Evolutionary conservation across 2,797 vertebrate genomes (phyloP), one percentile per base, ranked within the genome.

Genomic region (Arrhamphus sclerolepis): DNA sequence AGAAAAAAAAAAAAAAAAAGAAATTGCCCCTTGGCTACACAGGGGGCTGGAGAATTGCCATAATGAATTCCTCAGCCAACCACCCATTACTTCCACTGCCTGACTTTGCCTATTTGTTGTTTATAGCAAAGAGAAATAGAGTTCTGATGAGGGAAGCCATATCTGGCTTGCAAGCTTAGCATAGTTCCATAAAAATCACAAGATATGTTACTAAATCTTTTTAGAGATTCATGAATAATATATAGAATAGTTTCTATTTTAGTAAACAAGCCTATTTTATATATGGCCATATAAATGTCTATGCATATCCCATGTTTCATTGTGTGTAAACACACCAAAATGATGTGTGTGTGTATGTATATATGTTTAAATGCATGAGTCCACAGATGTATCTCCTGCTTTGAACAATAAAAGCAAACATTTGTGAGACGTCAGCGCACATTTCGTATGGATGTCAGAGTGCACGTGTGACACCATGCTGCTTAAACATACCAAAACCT

Each of bases 21-120:
- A 26, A 26, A 26, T 3, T 87, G 82, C 85, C 91, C 83, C 73
- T 82, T 84, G 87, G 92, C 88, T 88, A 87, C 80, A 81, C 77
- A 79, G 61, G 71, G 77, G 78, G 81, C 72, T 89, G 88, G 88
- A 91, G 83, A 84, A 90, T 85, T 90, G 86, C 87, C 86, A 89
- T 90, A 88, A 92, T 91, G 89, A 91, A 89, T 89, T 89, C 87
- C 88, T 88, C 82, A 90, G 87, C 83, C 87, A 92, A 89, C 84
- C 82, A 75, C 77, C 80, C 79, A 89, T 92, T 91, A 90, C 83
- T 89, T 91, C 89, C 84, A 46, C 87, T 77, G 76, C 83, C 79
- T 89, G 89, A 83, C 82, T 89, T 88, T 87, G 77, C 81, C 85
- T 87, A 84, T 85, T 87, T 88, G 85, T 85, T 88, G 80, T 92